phyloP scores from a whole-genome alignment of 2,113 vertebrate genomes.

The Engystomops pustulosus region DNA sequence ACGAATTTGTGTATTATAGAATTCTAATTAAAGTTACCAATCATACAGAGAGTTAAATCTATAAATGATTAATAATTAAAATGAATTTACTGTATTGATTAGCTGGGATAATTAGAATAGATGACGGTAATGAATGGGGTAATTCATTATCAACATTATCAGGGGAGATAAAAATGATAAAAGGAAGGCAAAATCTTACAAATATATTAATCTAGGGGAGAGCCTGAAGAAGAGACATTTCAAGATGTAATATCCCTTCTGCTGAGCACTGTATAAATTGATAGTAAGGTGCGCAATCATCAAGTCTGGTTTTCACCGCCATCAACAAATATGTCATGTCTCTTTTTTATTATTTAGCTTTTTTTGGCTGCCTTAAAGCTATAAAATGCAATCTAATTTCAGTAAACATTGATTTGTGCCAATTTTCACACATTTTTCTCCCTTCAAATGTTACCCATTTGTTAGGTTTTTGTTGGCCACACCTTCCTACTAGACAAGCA shows the following conservation, averaged over 20 bases:
- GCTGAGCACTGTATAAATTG: too few species aligned
- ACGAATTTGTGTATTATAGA: conserved; percentile 25
- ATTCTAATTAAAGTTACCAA: conserved; percentile 54
- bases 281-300: too few species aligned
- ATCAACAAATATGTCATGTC: too few species aligned
- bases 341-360: too few species aligned
- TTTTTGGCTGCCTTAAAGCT: too few species aligned
- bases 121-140: conserved; percentile 30
- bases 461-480: too few species aligned
- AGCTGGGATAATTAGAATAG: conserved; percentile 46
- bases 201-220: conserved; percentile 3
- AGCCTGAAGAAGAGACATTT: not conserved
- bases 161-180: not conserved
- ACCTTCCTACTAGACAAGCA: too few species aligned
- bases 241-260: not conserved
- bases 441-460: too few species aligned
- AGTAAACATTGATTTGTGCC: too few species aligned
- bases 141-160: conserved; percentile 29
- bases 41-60: conserved; percentile 48
- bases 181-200: conserved; percentile 6
- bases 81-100: conserved; percentile 42
- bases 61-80: conserved; percentile 47
- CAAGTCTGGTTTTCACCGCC: too few species aligned
- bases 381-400: too few species aligned
- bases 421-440: too few species aligned